phyloP scores from a whole-genome alignment of 2,797 vertebrate species.

The Gallinago nigripennis region DNA sequence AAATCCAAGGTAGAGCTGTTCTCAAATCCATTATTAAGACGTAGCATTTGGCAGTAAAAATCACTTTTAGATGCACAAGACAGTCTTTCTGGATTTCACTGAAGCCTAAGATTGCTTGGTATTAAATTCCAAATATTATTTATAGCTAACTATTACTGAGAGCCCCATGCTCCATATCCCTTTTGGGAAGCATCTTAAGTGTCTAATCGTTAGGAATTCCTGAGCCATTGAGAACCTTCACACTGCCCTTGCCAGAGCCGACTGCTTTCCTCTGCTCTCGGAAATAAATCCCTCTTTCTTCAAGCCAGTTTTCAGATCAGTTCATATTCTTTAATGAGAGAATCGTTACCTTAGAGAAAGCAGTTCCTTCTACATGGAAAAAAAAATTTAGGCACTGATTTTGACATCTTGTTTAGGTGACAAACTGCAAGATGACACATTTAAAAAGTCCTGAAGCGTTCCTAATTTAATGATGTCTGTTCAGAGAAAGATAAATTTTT shows the following conservation, averaged over 20 bases:
- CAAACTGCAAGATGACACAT: background rate
- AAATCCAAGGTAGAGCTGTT: constrained; percentile 14
- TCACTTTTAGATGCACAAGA: background rate
- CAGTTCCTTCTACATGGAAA: background rate
- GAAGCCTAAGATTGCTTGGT: background rate
- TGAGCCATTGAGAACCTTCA: constrained; percentile 9
- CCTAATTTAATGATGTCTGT: background rate
- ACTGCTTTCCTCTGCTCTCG: background rate
- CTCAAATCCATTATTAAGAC: background rate
- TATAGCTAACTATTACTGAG: background rate
- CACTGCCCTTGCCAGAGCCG: background rate
- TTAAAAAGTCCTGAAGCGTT: background rate
- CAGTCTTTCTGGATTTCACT: background rate
- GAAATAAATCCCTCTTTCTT: background rate
- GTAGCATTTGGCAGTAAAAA: background rate
- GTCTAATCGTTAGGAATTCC: constrained; percentile 7
- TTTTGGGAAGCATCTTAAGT: constrained; percentile 18
- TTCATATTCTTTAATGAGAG: background rate
- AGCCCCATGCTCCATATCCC: background rate
- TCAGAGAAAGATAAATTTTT: background rate
- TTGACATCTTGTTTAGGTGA: background rate
- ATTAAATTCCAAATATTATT: constrained; percentile 47
- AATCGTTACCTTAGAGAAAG: background rate
- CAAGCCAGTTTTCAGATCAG: background rate
- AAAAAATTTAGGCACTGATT: background rate